Evolutionary conservation across 1,140 invertebrate species (phyloP).

Genomic region (Ceratina australensis): DNA sequence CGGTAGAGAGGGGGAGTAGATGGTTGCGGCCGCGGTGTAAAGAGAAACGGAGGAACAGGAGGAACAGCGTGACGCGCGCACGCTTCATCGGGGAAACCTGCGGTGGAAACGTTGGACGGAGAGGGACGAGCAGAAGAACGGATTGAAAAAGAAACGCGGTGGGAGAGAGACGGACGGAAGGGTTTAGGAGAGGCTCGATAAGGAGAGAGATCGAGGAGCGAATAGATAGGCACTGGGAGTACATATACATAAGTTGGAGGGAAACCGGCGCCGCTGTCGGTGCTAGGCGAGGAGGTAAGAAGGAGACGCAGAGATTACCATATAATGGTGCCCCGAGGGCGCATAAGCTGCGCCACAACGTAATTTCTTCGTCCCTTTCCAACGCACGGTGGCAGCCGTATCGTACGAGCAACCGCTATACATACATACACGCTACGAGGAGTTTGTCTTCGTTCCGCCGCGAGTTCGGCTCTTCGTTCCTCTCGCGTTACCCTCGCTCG

Average conservation of each 20-base stretch:
- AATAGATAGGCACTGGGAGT: constrained; percentile 28
- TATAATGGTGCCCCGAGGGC: constrained; percentile 77
- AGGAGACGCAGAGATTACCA: constrained; percentile 75
- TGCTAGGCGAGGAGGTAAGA: constrained; percentile 58
- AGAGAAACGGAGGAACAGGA: constrained; percentile 52
- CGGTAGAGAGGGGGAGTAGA: constrained; percentile 2
- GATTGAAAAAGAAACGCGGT: background rate
- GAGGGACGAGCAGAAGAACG: constrained; percentile 27
- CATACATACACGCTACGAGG: constrained; percentile 19
- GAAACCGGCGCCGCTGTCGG: constrained; percentile 32
- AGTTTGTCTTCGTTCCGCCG: constrained; percentile 22
- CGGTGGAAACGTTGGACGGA: constrained; percentile 24
- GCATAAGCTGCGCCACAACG: constrained; percentile 73
- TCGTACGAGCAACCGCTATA: constrained; percentile 9
- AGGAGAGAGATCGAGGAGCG: constrained; percentile 23
- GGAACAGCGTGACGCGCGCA: constrained; percentile 59
- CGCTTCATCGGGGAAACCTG: constrained; percentile 41
- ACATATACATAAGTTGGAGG: constrained; percentile 42
- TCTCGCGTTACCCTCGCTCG: constrained; percentile 14
- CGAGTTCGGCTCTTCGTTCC: background rate
- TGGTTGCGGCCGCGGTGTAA: constrained; percentile 1
- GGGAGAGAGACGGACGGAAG: background rate
- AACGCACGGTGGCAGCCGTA: constrained; percentile 72
- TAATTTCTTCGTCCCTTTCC: constrained; percentile 74
- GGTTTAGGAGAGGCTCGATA: background rate